phyloP scores from a whole-genome alignment of 2,797 vertebrate species.

The Cottoperca gobio region DNA sequence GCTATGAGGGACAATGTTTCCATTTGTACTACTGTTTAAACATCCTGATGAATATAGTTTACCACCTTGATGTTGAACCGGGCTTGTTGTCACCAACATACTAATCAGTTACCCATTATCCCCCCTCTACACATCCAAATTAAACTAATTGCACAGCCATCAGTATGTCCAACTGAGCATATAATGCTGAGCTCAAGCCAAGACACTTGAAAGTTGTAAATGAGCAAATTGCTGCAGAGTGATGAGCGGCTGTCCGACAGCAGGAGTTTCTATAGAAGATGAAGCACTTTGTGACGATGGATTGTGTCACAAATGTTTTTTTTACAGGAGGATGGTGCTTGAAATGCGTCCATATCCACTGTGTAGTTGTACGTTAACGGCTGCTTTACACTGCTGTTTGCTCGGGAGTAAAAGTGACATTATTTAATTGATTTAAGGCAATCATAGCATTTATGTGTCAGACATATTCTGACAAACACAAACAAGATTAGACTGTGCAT shows the following conservation, averaged over 20 bases:
- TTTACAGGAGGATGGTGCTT: neutral
- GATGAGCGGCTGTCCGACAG: conserved; percentile 29
- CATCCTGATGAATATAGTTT: neutral
- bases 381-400: too few species aligned
- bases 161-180: conserved; percentile 48
- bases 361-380: neutral
- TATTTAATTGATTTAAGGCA: neutral
- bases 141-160: conserved; percentile 39
- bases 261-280: conserved; percentile 21
- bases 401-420: neutral
- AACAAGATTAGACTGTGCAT: neutral
- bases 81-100: conserved; percentile 6
- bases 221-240: conserved; percentile 18
- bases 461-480: neutral
- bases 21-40: too few species aligned
- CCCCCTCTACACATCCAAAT: conserved; percentile 31
- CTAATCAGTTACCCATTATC: conserved; percentile 23
- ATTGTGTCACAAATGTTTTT: conserved; percentile 1
- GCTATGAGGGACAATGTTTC: too few species aligned
- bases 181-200: conserved; percentile 17
- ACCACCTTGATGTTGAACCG: conserved; percentile 11
- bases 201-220: conserved; percentile 38
- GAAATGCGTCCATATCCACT: neutral
- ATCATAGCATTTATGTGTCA: neutral
- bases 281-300: conserved; percentile 17